Percentiles rank a stretch among this genome's conserved stretches.
Conservation (phyloP, 2,797 vertebrate genomes). For the Podarcis lilfordi region DNA sequence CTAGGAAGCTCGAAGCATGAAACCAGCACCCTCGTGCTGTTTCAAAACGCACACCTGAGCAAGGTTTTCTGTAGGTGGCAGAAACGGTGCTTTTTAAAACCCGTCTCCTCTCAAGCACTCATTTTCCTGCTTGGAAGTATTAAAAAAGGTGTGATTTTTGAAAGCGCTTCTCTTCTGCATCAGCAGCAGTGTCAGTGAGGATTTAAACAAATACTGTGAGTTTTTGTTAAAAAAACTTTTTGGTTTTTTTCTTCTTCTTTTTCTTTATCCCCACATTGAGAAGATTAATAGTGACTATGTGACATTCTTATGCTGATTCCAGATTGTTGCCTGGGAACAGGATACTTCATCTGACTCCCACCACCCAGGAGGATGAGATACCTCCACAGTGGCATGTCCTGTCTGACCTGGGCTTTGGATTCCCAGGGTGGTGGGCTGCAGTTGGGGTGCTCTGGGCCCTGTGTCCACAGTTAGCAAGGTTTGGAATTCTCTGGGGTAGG, state of each 20-base stretch:
- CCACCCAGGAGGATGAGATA: background rate
- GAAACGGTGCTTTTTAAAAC: fast-evolving
- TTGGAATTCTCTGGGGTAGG: no score
- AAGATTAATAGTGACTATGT: background rate
- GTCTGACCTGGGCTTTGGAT: no score
- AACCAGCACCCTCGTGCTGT: background rate
- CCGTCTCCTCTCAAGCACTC: background rate
- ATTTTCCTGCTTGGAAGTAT: background rate
- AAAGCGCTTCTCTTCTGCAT: background rate
- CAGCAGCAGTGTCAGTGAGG: background rate
- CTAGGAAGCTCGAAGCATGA: background rate
- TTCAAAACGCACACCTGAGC: background rate
- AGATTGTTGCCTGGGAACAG: background rate
- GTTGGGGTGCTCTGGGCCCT: no score
- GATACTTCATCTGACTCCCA: background rate
- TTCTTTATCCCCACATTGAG: background rate
- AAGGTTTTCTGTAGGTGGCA: background rate
- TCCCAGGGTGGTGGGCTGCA: no score
- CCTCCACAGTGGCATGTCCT: background rate
- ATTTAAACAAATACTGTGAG: conserved; percentile 31
- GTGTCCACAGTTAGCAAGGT: no score
- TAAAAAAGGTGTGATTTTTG: background rate
- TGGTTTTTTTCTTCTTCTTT: background rate
- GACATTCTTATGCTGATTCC: background rate
- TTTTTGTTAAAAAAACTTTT: no score